Evolutionary conservation across 2,888 invertebrate species (phyloP), one percentile per base, ranked within the genome.

Genomic region (Hedya salicella): DNA sequence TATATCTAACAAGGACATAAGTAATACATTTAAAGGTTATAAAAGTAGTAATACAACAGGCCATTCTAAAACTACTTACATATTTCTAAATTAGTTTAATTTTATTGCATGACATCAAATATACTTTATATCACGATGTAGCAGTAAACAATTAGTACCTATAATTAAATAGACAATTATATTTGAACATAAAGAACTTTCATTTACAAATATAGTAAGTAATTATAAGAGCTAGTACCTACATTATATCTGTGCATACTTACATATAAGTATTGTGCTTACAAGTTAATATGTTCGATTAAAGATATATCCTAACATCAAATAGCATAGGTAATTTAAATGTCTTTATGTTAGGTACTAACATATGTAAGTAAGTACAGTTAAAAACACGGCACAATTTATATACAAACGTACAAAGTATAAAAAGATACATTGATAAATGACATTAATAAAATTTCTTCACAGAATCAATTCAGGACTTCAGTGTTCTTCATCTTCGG

Each of bases 401-500:
- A 11, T 36, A 1, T 9, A 11, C 8, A 36, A 9, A 46, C 16
- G 19, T 5, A 21, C 19, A 19, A 16, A 6, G 4, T 25, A 48
- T n/a, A 21, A 21, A 3, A 2, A 36, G 8, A 14, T 9, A 17
- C 2, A 17, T 8, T 30, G 6, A 19, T 44, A 25, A 44, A 46
- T 14, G 16, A 9, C 25, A 46, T 53, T 44, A 46, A 52, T 3
- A 25, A 14, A 50, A 59, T 53, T 53, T 25, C 6, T 65, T 17
- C 48, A 54, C 66, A 66, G 66, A 42, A 17, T 30, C 11, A 30
- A 48, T 17, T 49, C 36, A 60, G 16, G 11, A 16, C 72, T 78
- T 78, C 72, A 54, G 72, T 68, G 68, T 68, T 69, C 69, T 44
- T 68, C 71, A 69, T 75, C 73, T 71, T 71, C 74, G 91, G 95